Percentiles rank a stretch among this genome's conserved stretches.
Evolutionary conservation across 2,797 vertebrate species (phyloP).

Genomic region (Lemur catta): DNA sequence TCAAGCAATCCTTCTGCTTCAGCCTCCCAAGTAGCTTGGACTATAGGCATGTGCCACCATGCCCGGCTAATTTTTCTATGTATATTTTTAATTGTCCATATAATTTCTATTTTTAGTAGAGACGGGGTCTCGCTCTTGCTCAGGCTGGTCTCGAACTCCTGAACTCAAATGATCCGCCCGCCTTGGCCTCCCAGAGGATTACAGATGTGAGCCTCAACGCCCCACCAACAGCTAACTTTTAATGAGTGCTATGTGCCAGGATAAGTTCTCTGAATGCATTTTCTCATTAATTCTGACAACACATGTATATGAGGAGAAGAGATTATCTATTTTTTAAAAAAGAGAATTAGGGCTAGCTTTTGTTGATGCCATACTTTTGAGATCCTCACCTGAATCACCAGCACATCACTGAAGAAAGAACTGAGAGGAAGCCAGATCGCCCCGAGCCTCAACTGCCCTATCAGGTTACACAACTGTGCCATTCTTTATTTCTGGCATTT

Average conservation of each 20-base stretch:
- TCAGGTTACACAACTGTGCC: neutral
- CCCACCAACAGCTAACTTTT: neutral
- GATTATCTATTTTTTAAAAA: neutral
- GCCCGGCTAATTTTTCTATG: no score
- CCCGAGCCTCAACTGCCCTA: neutral
- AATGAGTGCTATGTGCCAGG: neutral
- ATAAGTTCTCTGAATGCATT: neutral
- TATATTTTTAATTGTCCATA: no score
- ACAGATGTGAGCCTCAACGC: no score
- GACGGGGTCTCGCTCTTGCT: no score
- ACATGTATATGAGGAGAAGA: neutral
- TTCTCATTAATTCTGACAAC: constrained; percentile 5
- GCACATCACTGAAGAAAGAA: neutral
- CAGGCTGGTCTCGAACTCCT: no score
- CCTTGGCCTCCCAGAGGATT: no score
- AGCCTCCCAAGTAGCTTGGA: no score
- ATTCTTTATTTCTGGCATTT: constrained; percentile 39
- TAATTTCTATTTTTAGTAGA: no score
- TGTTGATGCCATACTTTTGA: neutral
- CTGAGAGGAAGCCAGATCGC: neutral
- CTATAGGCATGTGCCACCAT: no score
- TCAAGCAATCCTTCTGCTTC: no score
- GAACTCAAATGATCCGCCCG: no score
- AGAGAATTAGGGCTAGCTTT: neutral
- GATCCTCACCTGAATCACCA: neutral